phyloP scores from a whole-genome alignment of 1,140 invertebrate genomes.

The Drosophila tropicalis region DNA sequence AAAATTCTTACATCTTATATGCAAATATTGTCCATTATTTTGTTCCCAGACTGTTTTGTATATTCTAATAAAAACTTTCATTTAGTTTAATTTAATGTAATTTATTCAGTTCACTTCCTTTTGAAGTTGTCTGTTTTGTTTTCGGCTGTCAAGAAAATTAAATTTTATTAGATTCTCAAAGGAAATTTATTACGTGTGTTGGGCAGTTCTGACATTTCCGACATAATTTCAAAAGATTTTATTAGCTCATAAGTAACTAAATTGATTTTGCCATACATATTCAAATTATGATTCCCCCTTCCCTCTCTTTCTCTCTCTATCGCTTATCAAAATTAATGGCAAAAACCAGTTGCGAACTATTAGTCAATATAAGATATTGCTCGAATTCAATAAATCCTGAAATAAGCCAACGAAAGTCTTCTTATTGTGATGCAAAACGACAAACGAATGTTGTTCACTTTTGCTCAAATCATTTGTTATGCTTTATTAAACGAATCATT shows the following conservation, averaged over 20 bases:
- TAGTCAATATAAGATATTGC: neutral
- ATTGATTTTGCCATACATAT: neutral
- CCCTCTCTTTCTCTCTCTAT: too few relatives aligned
- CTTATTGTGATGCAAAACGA: slow-evolving; percentile 2
- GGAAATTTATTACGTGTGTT: neutral
- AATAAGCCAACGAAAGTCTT: slow-evolving; percentile 7
- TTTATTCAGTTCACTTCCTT: slow-evolving; percentile 7
- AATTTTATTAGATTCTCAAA: slow-evolving; percentile 5
- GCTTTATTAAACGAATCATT: slow-evolving; percentile 24
- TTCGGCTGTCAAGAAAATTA: neutral
- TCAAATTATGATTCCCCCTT: neutral
- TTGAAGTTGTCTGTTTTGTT: neutral
- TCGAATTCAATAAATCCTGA: slow-evolving; percentile 1
- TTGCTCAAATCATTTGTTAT: slow-evolving; percentile 33
- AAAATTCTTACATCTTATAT: neutral
- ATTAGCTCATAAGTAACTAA: slow-evolving; percentile 26
- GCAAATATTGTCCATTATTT: neutral
- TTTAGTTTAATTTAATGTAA: slow-evolving; percentile 4
- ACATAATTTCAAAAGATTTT: slow-evolving; percentile 34
- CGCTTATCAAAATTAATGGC: neutral
- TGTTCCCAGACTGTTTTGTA: neutral
- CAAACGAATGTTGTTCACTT: slow-evolving; percentile 29
- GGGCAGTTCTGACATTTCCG: slow-evolving; percentile 18
- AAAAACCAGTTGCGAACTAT: slow-evolving; percentile 1
- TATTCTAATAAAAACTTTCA: slow-evolving; percentile 5